Base-by-base conservation (phyloP, 2,888 invertebrate species). In the Eledona agricola region DNA sequence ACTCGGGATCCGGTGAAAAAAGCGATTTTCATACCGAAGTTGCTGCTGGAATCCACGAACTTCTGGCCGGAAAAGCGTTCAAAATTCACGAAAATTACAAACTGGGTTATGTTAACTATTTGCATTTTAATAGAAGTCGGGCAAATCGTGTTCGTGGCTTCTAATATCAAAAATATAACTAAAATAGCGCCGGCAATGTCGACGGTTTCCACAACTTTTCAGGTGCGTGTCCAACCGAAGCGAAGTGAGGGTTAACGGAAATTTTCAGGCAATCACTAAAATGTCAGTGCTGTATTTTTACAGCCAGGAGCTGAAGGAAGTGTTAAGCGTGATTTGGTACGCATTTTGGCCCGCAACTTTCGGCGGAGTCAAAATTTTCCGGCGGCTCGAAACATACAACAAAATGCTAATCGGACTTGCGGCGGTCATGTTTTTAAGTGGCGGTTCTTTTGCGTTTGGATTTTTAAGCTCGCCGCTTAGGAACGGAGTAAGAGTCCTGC, bases 401-500 rank as follows among this genome's bases (percentile, higher is more conserved):
- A 42, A 22, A 7, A 28, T 42, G 9, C 6, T 42, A 6, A 42
- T 29, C 9, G 19, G 3, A 3, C 6, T 9, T 6, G n/a, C 16
- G 3, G 15, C 29, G 19, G 9, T 19, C 1, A 13, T 11, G 5
- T 20, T 42, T 25, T 38, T 38, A 9, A 16, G 9, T 9, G 25
- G 28, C 5, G 40, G 28, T n/a, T n/a, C n/a, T 2, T 60, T 55
- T 28, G 19, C 43, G 3, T n/a, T 53, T 7, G 52, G 45, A 17
- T 42, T 42, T 13, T 7, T 57, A 4, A 15, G 49, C 7, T 11
- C 34, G 5, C 54, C 60, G 1, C 10, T 56, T 0, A 11, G 58
- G 2, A 16, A 22, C 12, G 20, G 10, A 22, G 15, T 17, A 3
- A 38, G 51, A 16, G 43, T 50, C 38, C 15, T 56, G 1, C 60